Evolutionary conservation across 1,140 invertebrate genomes (phyloP).

Genomic region (Physella acuta): DNA sequence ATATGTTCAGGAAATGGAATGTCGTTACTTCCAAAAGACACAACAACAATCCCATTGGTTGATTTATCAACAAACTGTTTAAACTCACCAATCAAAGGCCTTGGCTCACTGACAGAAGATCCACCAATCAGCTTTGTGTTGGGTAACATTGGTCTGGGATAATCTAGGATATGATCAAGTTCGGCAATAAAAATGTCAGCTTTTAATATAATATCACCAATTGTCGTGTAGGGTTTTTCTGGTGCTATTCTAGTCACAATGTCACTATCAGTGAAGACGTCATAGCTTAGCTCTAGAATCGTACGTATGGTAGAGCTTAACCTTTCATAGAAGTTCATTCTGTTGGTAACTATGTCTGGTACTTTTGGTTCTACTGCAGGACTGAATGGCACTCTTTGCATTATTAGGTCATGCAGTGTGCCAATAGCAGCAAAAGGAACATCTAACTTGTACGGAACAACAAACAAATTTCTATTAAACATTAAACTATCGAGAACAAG

Average conservation of each 20-base stretch:
- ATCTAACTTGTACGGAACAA: conserved; percentile 27
- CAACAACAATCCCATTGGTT: conserved; percentile 30
- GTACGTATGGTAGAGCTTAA: background rate
- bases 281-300: background rate
- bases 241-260: conserved; percentile 12
- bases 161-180: conserved; percentile 35
- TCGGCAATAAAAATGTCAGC: conserved; percentile 33
- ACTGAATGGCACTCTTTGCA: conserved; percentile 18
- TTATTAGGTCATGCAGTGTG: background rate
- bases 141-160: conserved; percentile 30
- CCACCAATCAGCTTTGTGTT: conserved; percentile 39
- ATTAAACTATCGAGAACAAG: conserved; percentile 26
- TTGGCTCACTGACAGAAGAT: conserved; percentile 23
- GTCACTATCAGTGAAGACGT: background rate
- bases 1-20: conserved; percentile 18
- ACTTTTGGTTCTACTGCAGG: background rate
- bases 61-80: conserved; percentile 23
- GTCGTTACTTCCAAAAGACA: conserved; percentile 32
- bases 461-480: conserved; percentile 9
- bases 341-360: background rate
- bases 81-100: conserved; percentile 18
- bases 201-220: background rate
- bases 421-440: conserved; percentile 28
- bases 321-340: conserved; percentile 24
- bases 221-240: conserved; percentile 15